phyloP scores from a whole-genome alignment of 2,888 invertebrate genomes.

The Drosophila neutralis region DNA sequence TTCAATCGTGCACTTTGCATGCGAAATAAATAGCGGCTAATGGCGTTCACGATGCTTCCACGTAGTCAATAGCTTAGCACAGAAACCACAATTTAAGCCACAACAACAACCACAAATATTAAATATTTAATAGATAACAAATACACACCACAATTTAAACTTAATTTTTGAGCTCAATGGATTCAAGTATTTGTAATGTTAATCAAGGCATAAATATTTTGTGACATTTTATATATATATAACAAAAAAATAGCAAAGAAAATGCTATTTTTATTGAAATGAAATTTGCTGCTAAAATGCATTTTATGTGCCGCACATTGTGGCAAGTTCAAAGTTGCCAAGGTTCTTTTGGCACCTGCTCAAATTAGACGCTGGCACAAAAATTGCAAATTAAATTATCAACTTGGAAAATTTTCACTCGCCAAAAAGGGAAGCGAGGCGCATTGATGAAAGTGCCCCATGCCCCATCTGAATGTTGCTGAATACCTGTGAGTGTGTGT shows the following conservation, averaged over 20 bases:
- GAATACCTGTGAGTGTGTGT: constrained; percentile 20
- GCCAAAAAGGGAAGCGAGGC: constrained; percentile 31
- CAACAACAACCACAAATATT: constrained; percentile 5
- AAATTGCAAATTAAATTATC: constrained; percentile 76
- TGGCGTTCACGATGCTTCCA: constrained; percentile 69
- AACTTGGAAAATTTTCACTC: constrained; percentile 64
- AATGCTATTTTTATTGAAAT: constrained; percentile 22
- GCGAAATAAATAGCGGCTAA: constrained; percentile 56
- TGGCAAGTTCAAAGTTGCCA: constrained; percentile 43
- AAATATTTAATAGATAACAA: constrained; percentile 18
- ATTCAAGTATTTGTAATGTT: constrained; percentile 8
- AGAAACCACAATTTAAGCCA: constrained; percentile 43
- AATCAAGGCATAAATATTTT: constrained; percentile 13
- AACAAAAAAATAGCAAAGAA: neutral
- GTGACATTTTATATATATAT: constrained; percentile 16
- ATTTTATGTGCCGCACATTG: constrained; percentile 25
- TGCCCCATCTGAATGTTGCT: constrained; percentile 24
- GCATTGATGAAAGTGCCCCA: constrained; percentile 58
- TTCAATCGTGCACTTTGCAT: constrained; percentile 69
- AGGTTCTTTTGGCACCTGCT: constrained; percentile 59
- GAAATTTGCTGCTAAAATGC: constrained; percentile 50
- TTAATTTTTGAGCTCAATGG: constrained; percentile 35
- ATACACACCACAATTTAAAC: constrained; percentile 43
- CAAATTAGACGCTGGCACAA: constrained; percentile 69
- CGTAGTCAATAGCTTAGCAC: constrained; percentile 53